Conservation (phyloP, 2,113 vertebrate species). For the Arizona elegans region DNA sequence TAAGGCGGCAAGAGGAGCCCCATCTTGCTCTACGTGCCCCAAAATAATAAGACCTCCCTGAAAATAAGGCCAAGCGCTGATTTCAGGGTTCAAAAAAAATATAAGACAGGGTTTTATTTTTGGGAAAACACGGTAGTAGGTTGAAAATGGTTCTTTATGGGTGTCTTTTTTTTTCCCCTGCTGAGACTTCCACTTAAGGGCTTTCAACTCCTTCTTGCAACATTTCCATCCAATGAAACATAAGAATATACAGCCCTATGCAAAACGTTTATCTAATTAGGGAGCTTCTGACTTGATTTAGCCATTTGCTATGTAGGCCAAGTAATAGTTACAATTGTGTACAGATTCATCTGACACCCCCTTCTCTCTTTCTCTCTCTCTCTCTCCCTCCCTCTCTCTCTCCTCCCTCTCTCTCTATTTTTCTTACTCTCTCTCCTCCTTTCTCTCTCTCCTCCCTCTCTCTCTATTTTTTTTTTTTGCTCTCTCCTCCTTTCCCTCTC, state of each 20-base stretch:
- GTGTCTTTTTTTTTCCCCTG: not conserved
- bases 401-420: slow-evolving; percentile 15
- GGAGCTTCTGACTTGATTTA: slow-evolving; percentile 43
- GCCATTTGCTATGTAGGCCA: slow-evolving; percentile 51
- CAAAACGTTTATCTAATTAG: slow-evolving; percentile 47
- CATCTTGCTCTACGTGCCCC: too few relatives aligned
- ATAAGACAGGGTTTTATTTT: too few relatives aligned
- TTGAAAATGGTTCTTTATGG: not conserved
- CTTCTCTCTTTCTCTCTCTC: too few relatives aligned
- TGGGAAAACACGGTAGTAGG: not conserved
- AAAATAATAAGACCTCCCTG: too few relatives aligned
- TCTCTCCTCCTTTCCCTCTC: not conserved
- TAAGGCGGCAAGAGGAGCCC: too few relatives aligned
- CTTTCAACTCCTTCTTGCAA: not conserved
- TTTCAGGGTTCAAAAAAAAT: too few relatives aligned
- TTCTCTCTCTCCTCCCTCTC: not conserved
- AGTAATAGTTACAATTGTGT: slow-evolving; percentile 56
- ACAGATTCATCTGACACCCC: slow-evolving; percentile 8
- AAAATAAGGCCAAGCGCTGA: too few relatives aligned
- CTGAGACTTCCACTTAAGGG: not conserved
- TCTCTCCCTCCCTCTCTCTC: not conserved
- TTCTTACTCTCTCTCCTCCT: not conserved
- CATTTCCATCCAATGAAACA: slow-evolving; percentile 25
- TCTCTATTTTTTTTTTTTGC: too few relatives aligned
- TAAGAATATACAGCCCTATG: slow-evolving; percentile 44